Conservation (phyloP, 2,797 vertebrate species). For the Pseudotriccus pelzelni region DNA sequence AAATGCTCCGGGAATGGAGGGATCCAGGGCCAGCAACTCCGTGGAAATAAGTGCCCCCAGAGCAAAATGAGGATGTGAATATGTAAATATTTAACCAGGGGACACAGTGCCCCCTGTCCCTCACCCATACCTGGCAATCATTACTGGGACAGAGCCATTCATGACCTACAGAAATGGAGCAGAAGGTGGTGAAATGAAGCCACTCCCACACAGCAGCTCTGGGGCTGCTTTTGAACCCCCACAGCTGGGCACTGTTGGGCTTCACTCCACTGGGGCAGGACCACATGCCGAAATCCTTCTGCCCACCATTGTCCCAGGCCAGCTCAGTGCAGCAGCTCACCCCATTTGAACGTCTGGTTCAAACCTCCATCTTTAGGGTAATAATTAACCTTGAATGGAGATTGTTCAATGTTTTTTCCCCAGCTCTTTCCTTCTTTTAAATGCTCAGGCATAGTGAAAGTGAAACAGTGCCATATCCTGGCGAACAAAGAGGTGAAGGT, state of each 20-base stretch:
- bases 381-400: constrained; percentile 16
- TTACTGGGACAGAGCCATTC: background rate
- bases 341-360: accelerated
- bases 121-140: background rate
- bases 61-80: background rate
- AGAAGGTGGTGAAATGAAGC: background rate
- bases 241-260: accelerated
- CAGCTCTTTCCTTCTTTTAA: background rate
- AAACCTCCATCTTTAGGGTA: background rate
- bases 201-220: background rate
- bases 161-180: background rate
- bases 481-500: background rate
- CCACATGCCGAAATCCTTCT: background rate
- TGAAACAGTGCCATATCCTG: background rate
- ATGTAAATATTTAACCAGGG: background rate
- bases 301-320: background rate
- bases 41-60: background rate
- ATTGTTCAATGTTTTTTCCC: accelerated
- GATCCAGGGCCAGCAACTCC: background rate
- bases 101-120: background rate
- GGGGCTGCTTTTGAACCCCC: background rate
- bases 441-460: background rate
- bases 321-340: background rate
- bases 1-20: background rate
- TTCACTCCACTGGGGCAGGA: background rate